Conservation (phyloP, 1,140 invertebrate species). For the Drosophila santomea region DNA sequence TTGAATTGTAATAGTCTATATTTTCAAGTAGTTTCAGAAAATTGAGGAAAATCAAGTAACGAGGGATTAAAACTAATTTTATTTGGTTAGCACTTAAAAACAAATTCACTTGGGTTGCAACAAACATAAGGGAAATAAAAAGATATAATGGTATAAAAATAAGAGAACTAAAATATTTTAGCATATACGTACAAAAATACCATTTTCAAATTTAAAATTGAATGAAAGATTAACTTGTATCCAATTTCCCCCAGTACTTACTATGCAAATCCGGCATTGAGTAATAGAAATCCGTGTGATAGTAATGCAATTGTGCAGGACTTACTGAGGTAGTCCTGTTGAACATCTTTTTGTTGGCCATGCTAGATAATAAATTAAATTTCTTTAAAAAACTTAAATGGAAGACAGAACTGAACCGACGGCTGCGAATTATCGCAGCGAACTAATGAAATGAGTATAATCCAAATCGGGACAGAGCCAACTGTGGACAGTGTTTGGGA, state of each 20-base stretch:
- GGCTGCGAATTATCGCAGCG: conserved; percentile 33
- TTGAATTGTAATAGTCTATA: too few species aligned
- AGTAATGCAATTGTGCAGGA: conserved; percentile 71
- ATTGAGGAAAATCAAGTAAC: too few species aligned
- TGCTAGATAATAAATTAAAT: conserved; percentile 12
- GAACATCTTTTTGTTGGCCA: conserved; percentile 46
- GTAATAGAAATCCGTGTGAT: conserved; percentile 80
- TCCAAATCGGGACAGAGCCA: conserved; percentile 29
- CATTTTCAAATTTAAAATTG: too few species aligned
- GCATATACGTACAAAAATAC: too few species aligned
- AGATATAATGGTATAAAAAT: too few species aligned
- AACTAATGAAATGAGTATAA: conserved; percentile 53
- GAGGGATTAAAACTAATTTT: too few species aligned
- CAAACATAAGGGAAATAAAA: too few species aligned
- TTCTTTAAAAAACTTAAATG: background rate
- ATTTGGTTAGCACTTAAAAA: too few species aligned
- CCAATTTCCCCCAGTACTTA: conserved; percentile 37
- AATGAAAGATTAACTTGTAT: background rate
- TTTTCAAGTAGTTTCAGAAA: too few species aligned
- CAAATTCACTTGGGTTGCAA: too few species aligned
- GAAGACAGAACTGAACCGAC: conserved; percentile 26
- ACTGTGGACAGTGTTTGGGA: conserved; percentile 29
- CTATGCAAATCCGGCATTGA: conserved; percentile 77
- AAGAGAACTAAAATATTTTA: too few species aligned
- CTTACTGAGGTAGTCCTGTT: conserved; percentile 55